Percentiles rank a stretch among this genome's conserved stretches.
Evolutionary conservation across 2,797 vertebrate species (phyloP).

Genomic region (Characodon lateralis): DNA sequence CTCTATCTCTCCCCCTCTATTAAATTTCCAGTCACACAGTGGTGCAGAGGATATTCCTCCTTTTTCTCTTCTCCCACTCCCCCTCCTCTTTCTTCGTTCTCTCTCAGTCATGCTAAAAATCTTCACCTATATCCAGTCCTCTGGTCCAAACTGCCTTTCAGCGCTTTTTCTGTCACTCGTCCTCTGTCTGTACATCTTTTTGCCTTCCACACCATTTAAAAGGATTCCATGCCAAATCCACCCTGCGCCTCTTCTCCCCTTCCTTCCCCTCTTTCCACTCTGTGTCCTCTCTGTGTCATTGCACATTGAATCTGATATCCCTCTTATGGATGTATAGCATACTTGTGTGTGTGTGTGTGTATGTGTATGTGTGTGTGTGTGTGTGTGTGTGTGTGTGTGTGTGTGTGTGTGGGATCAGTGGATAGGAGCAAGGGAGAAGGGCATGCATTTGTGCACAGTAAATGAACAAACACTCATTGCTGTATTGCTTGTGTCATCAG

Average conservation of each 20-base stretch:
- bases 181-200: slow-evolving; percentile 57
- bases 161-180: slow-evolving; percentile 31
- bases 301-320: slow-evolving; percentile 76
- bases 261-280: slow-evolving; percentile 49
- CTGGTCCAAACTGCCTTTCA: slow-evolving; percentile 49
- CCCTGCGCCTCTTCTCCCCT: slow-evolving; percentile 48
- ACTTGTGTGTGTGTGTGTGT: slow-evolving; percentile 40
- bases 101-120: slow-evolving; percentile 69
- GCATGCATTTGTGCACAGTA: slow-evolving; percentile 71
- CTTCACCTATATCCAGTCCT: slow-evolving; percentile 64
- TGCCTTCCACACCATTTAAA: slow-evolving; percentile 66
- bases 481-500: slow-evolving; percentile 78
- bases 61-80: slow-evolving; percentile 65
- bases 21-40: slow-evolving; percentile 88
- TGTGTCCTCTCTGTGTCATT: slow-evolving; percentile 79
- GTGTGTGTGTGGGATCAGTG: slow-evolving; percentile 30
- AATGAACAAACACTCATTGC: slow-evolving; percentile 74
- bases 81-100: slow-evolving; percentile 63
- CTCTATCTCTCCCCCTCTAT: slow-evolving; percentile 73
- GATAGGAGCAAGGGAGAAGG: slow-evolving; percentile 55
- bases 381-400: slow-evolving; percentile 38
- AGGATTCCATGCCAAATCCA: slow-evolving; percentile 66
- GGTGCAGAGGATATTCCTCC: slow-evolving; percentile 87
- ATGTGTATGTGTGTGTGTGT: slow-evolving; percentile 30
- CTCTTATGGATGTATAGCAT: slow-evolving; percentile 61